Evolutionary conservation across 1,140 invertebrate species (phyloP).

Genomic region (Dendroctonus ponderosae): DNA sequence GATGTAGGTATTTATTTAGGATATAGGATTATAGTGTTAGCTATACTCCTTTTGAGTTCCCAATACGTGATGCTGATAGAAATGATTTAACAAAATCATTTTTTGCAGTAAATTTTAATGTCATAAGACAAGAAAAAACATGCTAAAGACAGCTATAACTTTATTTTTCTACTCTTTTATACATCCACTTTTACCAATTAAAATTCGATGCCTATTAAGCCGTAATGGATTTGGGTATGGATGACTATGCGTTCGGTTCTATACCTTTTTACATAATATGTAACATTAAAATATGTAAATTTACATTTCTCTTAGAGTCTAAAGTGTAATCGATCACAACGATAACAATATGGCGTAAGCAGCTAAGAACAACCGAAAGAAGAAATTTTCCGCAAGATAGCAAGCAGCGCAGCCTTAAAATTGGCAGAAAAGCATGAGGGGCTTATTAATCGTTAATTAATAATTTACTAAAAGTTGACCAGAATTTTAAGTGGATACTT

Average conservation of each 20-base stretch:
- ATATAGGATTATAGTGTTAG: no score
- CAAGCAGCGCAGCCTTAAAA: no score
- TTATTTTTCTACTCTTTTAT: conserved; percentile 8
- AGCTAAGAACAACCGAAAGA: no score
- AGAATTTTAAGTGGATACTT: no score
- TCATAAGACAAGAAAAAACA: conserved; percentile 6
- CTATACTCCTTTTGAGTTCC: no score
- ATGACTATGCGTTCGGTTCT: background rate
- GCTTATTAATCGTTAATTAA: no score
- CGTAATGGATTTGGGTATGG: background rate
- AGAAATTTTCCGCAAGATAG: no score
- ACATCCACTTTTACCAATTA: background rate
- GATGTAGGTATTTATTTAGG: no score
- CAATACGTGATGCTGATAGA: no score
- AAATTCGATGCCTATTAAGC: conserved; percentile 16
- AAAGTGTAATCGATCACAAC: background rate
- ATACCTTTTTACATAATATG: conserved; percentile 14
- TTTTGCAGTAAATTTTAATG: background rate
- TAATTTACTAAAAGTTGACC: no score
- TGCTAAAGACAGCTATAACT: conserved; percentile 8
- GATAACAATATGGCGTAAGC: background rate
- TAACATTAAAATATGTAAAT: conserved; percentile 10
- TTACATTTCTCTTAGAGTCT: conserved; percentile 10
- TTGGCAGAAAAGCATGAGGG: no score
- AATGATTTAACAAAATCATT: background rate